phyloP scores from a whole-genome alignment of 2,888 invertebrate genomes.

The Erebia aethiops region DNA sequence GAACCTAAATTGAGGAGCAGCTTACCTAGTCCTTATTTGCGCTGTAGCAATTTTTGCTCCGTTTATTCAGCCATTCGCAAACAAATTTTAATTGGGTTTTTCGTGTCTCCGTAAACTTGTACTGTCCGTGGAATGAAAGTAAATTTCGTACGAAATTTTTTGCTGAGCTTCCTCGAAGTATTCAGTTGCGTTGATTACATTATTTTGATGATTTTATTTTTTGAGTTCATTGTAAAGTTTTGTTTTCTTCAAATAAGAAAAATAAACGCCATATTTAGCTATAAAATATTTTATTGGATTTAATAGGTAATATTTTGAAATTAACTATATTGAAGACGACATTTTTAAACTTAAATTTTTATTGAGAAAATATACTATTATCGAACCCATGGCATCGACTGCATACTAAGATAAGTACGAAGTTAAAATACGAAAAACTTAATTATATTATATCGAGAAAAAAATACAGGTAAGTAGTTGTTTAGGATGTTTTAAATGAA shows the following conservation, averaged over 20 bases:
- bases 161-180: slow-evolving; percentile 39
- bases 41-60: slow-evolving; percentile 67
- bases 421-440: not conserved
- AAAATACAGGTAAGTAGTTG: not conserved
- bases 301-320: too few species aligned
- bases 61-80: slow-evolving; percentile 75
- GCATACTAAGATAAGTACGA: not conserved
- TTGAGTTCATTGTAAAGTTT: slow-evolving; percentile 18
- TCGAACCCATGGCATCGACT: not conserved
- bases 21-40: slow-evolving; percentile 76
- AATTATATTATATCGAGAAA: not conserved
- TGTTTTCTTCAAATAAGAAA: not conserved
- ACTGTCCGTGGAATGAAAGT: slow-evolving; percentile 58
- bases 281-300: too few species aligned
- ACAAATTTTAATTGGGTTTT: slow-evolving; percentile 79
- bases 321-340: too few species aligned
- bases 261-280: not conserved
- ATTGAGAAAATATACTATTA: not conserved
- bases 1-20: slow-evolving; percentile 73
- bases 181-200: slow-evolving; percentile 34
- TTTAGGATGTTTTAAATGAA: too few species aligned
- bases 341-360: too few species aligned
- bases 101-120: slow-evolving; percentile 69
- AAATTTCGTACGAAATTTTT: slow-evolving; percentile 49
- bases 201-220: slow-evolving; percentile 37